phyloP scores from a whole-genome alignment of 2,113 vertebrate species.

The Phalacrocorax pelagicus region DNA sequence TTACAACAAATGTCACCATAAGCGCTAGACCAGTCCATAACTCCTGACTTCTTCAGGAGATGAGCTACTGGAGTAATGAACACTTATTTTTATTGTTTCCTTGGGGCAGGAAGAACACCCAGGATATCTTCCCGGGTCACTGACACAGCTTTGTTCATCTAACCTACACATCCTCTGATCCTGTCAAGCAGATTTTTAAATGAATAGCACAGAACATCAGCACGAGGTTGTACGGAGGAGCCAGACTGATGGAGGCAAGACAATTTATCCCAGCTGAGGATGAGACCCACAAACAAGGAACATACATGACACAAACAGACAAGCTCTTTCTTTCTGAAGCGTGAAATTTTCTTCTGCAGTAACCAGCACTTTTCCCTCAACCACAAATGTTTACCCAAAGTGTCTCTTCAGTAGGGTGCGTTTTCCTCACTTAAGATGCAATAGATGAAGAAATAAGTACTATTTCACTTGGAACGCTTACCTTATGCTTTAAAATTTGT shows the following conservation, averaged over 20 bases:
- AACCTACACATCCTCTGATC: neutral
- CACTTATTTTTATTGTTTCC: neutral
- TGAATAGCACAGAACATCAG: neutral
- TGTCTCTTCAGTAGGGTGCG: neutral
- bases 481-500: neutral
- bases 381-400: neutral
- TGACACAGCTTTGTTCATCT: neutral
- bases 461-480: neutral
- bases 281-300: neutral
- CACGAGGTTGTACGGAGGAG: neutral
- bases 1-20: neutral
- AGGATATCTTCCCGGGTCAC: neutral
- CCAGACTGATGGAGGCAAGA: no score
- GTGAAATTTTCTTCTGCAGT: neutral
- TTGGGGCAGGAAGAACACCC: neutral
- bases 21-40: neutral
- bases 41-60: neutral
- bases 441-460: neutral
- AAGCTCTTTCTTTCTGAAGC: neutral
- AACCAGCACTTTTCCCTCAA: accelerated
- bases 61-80: neutral
- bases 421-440: neutral
- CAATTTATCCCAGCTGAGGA: neutral
- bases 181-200: neutral
- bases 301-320: accelerated